Conservation (phyloP, 2,113 vertebrate species). For the Mesembrinibis cayennensis region DNA sequence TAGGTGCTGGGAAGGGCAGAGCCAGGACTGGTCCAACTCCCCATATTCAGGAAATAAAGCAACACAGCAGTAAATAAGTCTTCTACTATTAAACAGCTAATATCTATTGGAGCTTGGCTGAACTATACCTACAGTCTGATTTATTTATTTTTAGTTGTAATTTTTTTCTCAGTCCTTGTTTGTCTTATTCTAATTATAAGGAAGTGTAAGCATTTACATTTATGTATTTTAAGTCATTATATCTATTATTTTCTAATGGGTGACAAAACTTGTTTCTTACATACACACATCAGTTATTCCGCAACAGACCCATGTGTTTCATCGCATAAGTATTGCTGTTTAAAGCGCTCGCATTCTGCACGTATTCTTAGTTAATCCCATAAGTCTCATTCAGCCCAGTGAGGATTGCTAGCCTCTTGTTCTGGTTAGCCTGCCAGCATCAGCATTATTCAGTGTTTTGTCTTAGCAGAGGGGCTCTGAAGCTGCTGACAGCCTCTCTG, state of each 20-base stretch:
- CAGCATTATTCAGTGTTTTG: neutral
- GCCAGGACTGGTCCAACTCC: neutral
- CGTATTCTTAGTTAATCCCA: neutral
- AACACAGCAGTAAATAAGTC: neutral
- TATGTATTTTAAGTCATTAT: fast-evolving
- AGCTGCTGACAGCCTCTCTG: neutral
- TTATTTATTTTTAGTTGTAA: neutral
- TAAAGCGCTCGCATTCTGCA: fast-evolving
- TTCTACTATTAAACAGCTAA: neutral
- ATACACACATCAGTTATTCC: neutral
- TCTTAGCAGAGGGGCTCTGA: neutral
- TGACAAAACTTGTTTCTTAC: neutral
- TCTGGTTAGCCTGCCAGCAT: neutral
- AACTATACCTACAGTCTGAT: neutral
- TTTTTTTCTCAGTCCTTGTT: neutral
- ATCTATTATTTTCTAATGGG: neutral
- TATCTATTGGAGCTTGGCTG: neutral
- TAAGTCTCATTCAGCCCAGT: neutral
- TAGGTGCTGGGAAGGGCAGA: neutral
- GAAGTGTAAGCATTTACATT: neutral
- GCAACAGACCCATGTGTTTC: neutral
- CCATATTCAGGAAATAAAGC: neutral
- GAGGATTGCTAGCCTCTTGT: neutral
- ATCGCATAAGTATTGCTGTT: fast-evolving
- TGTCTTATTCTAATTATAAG: neutral